phyloP scores from a whole-genome alignment of 2,113 vertebrate genomes.

The Ahaetulla prasina region DNA sequence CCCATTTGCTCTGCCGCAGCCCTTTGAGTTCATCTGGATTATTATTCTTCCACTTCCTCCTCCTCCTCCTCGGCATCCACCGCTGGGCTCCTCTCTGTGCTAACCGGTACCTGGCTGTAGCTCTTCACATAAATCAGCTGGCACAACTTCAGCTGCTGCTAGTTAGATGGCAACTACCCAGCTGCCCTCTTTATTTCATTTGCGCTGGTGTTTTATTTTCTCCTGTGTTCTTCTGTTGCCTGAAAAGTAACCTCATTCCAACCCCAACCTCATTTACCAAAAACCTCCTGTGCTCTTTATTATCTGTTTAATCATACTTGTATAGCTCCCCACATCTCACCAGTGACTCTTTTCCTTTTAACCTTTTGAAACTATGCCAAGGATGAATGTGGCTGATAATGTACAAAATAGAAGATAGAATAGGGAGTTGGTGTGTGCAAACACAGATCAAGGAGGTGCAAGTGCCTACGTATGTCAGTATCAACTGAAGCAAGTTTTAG shows the following conservation, averaged over 20 bases:
- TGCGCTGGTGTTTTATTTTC: not conserved
- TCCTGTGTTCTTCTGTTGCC: not conserved
- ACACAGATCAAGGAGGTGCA: not conserved
- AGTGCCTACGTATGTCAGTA: not conserved
- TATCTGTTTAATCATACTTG: not conserved
- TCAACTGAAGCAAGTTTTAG: not conserved
- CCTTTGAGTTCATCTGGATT: not conserved
- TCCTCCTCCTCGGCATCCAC: not conserved
- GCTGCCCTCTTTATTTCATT: constrained; percentile 12
- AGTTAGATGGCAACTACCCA: constrained; percentile 25
- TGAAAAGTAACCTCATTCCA: not conserved
- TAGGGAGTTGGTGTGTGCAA: not conserved
- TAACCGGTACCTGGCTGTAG: not conserved
- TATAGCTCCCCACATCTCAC: not conserved
- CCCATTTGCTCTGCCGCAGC: not conserved
- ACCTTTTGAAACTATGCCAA: not conserved
- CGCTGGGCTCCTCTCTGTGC: constrained; percentile 16
- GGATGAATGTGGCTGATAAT: not conserved
- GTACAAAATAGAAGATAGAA: not conserved
- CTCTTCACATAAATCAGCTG: constrained; percentile 19
- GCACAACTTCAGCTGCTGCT: constrained; percentile 20
- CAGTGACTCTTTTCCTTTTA: not conserved
- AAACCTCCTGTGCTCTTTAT: not conserved
- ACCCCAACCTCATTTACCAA: not conserved
- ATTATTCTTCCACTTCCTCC: not conserved